A percentile compares a stretch with the other conserved stretches of the same genome.
phyloP scores from a whole-genome alignment of 2,797 vertebrate genomes.

The Xenopus petersii region DNA sequence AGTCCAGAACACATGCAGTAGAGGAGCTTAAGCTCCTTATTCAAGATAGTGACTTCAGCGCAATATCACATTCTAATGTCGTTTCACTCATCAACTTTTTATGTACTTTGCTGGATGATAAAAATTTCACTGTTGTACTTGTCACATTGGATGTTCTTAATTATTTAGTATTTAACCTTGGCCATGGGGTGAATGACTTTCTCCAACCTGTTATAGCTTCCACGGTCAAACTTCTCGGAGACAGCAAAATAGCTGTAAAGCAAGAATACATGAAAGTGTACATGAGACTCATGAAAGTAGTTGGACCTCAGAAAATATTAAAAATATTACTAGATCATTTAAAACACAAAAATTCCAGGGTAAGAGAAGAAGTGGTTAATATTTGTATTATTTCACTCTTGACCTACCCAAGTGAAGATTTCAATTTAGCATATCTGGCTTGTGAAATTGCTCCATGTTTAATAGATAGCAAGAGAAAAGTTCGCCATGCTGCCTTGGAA shows the following conservation, averaged over 20 bases:
- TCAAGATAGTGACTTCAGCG: conserved; percentile 61
- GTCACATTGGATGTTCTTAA: conserved; percentile 79
- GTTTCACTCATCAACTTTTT: conserved; percentile 78
- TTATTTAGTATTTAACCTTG: conserved; percentile 76
- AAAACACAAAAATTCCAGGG: conserved; percentile 78
- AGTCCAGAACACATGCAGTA: conserved; percentile 77
- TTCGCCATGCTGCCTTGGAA: conserved; percentile 83
- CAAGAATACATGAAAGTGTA: conserved; percentile 79
- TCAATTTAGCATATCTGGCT: conserved; percentile 75
- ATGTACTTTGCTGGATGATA: conserved; percentile 74
- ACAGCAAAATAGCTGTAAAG: conserved; percentile 74
- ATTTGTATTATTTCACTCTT: conserved; percentile 79
- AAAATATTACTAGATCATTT: conserved; percentile 73
- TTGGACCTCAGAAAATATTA: conserved; percentile 74
- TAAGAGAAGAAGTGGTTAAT: conserved; percentile 79
- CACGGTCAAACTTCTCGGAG: conserved; percentile 75
- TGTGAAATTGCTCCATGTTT: conserved; percentile 78
- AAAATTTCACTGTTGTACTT: conserved; percentile 81
- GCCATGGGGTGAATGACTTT: conserved; percentile 62
- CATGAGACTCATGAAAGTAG: conserved; percentile 72
- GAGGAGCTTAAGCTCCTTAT: conserved; percentile 78
- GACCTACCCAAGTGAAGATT: conserved; percentile 73
- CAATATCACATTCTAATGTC: conserved; percentile 63
- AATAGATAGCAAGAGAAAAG: conserved; percentile 77
- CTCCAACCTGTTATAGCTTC: conserved; percentile 71